These are phyloP conservation scores for Bugula neritina DNA, from an alignment of 2,888 invertebrate genomes.

Conservation along the genomic window DNA sequence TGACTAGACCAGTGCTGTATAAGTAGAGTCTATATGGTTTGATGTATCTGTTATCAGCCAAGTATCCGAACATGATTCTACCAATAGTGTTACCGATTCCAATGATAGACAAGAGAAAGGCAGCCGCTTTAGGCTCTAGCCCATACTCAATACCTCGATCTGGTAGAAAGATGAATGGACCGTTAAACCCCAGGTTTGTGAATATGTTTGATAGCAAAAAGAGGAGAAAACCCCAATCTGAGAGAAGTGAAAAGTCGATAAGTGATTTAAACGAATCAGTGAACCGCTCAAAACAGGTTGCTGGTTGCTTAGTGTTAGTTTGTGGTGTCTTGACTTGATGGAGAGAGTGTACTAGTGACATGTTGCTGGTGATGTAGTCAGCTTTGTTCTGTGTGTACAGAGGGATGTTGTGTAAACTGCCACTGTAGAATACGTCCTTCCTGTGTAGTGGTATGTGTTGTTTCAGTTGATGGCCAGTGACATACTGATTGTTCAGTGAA, in stretches of 20 bases:
- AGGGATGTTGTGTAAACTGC: constrained; percentile 62
- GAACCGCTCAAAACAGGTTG: background rate
- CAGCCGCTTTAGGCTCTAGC: constrained; percentile 54
- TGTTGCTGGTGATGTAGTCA: constrained; percentile 47
- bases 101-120: constrained; percentile 75
- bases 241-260: constrained; percentile 78
- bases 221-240: constrained; percentile 79
- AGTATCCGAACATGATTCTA: constrained; percentile 63
- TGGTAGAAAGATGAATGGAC: constrained; percentile 84
- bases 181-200: constrained; percentile 85
- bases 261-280: constrained; percentile 56
- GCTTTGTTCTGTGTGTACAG: constrained; percentile 49
- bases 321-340: background rate
- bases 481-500: constrained; percentile 32
- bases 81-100: constrained; percentile 89
- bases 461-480: constrained; percentile 54
- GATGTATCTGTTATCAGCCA: constrained; percentile 61
- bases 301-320: constrained; percentile 23
- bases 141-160: constrained; percentile 58
- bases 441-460: constrained; percentile 67
- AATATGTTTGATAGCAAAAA: constrained; percentile 83
- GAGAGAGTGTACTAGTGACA: constrained; percentile 37
- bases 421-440: constrained; percentile 83
- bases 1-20: constrained; percentile 79
- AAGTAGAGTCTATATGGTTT: constrained; percentile 72